Conservation (phyloP, 1,140 invertebrate species). For the Gyrodactylus bullatarudis region DNA sequence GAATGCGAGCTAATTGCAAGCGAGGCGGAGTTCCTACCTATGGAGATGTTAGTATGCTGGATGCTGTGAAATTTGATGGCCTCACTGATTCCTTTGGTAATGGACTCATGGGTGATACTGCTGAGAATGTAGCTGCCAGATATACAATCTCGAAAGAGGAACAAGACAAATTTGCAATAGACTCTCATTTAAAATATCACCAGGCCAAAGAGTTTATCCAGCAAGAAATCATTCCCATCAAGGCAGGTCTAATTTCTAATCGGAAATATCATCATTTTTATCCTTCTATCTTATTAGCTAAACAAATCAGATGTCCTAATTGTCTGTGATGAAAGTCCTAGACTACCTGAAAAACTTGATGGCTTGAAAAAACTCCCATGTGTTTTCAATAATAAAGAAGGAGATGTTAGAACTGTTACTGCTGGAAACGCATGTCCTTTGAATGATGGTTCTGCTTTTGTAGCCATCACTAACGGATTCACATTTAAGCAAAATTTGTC, state of each 20-base stretch:
- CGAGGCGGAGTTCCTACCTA: slow-evolving; percentile 34
- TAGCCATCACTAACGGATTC: slow-evolving; percentile 13
- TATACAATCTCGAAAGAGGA: slow-evolving; percentile 33
- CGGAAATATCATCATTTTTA: slow-evolving; percentile 9
- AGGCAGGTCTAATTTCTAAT: slow-evolving; percentile 10
- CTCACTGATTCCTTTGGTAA: slow-evolving; percentile 40
- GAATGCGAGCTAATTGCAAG: not conserved
- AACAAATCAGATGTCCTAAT: too few relatives aligned
- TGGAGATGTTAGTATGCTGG: slow-evolving; percentile 30
- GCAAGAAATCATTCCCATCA: slow-evolving; percentile 17
- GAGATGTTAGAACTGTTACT: slow-evolving; percentile 17
- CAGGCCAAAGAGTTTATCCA: slow-evolving; percentile 33
- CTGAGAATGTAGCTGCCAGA: slow-evolving; percentile 40
- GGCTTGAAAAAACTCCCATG: slow-evolving; percentile 18
- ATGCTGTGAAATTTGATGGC: slow-evolving; percentile 39
- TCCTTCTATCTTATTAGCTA: not conserved
- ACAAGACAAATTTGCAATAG: slow-evolving; percentile 31
- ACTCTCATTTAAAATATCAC: slow-evolving; percentile 29
- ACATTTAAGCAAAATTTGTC: not conserved
- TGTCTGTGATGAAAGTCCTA: not conserved
- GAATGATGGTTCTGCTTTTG: slow-evolving; percentile 49
- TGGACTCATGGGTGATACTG: slow-evolving; percentile 48
- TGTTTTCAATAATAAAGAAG: slow-evolving; percentile 14
- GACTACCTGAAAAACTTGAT: not conserved
- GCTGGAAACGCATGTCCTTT: slow-evolving; percentile 25